Evolutionary conservation across 2,888 invertebrate species (phyloP).

Genomic region (Ernsta delagoae): DNA sequence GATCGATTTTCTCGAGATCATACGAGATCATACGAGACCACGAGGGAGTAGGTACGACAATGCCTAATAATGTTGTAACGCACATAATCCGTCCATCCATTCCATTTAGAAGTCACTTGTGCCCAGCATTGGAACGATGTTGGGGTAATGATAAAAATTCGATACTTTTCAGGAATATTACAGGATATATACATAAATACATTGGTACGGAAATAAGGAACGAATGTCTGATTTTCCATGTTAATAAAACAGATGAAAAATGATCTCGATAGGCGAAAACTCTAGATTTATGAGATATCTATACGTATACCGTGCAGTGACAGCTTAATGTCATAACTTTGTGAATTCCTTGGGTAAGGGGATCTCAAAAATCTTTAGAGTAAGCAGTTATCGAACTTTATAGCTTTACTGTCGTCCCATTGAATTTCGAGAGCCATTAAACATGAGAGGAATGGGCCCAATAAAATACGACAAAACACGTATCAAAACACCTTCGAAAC

Average conservation of each 20-base stretch:
- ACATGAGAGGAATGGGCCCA: neutral
- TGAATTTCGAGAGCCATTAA: neutral
- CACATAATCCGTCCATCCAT: too few relatives aligned
- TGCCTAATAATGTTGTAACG: too few relatives aligned
- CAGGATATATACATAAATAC: too few relatives aligned
- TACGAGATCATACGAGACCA: too few relatives aligned
- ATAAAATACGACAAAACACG: conserved; percentile 2
- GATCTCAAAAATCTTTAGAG: neutral
- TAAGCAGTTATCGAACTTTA: conserved; percentile 2
- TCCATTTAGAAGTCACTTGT: too few relatives aligned
- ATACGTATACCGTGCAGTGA: neutral
- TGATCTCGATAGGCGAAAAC: neutral
- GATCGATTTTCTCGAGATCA: neutral
- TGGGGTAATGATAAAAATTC: too few relatives aligned
- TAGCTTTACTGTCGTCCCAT: neutral
- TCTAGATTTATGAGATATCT: neutral
- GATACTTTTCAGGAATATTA: too few relatives aligned
- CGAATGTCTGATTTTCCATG: too few relatives aligned
- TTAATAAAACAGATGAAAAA: neutral
- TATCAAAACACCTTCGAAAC: neutral
- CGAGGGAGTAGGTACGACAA: too few relatives aligned
- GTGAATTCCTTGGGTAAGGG: neutral
- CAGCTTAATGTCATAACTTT: conserved; percentile 4
- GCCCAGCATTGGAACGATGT: too few relatives aligned
- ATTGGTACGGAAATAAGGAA: too few relatives aligned